Conservation (phyloP, 1,140 invertebrate genomes). For the Heliconius himera region DNA sequence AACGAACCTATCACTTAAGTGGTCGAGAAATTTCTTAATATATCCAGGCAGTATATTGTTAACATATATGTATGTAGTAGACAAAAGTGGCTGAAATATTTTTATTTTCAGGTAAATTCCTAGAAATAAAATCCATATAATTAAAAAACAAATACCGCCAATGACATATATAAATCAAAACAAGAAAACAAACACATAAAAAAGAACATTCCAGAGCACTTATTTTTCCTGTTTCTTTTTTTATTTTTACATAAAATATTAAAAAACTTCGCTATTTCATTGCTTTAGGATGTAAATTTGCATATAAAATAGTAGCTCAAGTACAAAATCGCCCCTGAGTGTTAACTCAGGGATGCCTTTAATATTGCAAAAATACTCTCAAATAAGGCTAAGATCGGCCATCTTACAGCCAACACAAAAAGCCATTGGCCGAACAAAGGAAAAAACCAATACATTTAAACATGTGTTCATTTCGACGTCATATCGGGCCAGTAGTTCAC, state of each 20-base stretch:
- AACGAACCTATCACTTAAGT: slow-evolving; percentile 24
- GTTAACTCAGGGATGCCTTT: not conserved
- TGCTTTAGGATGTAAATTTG: not conserved
- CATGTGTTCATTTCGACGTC: slow-evolving; percentile 67
- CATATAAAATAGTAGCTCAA: not conserved
- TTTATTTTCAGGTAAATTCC: not conserved
- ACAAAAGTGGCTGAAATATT: slow-evolving; percentile 20
- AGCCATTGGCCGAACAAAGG: not conserved
- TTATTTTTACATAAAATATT: not conserved
- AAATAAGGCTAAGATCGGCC: not conserved
- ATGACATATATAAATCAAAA: not conserved
- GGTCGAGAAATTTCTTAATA: slow-evolving; percentile 40
- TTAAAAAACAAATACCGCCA: not conserved
- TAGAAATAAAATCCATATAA: not conserved
- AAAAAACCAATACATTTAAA: not conserved
- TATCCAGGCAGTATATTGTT: slow-evolving; percentile 51
- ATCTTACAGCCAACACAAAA: not conserved
- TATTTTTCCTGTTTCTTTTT: not conserved
- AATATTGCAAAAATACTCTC: not conserved
- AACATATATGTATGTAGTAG: slow-evolving; percentile 23
- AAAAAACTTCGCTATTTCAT: not conserved
- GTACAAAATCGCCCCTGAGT: too few species aligned
- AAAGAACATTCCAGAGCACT: not conserved
- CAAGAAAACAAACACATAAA: not conserved
- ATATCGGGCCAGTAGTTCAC: slow-evolving; percentile 99